A percentile compares a stretch with the other conserved stretches of the same genome.
phyloP scores from a whole-genome alignment of 2,888 invertebrate genomes.

The Agrilus biguttatus region DNA sequence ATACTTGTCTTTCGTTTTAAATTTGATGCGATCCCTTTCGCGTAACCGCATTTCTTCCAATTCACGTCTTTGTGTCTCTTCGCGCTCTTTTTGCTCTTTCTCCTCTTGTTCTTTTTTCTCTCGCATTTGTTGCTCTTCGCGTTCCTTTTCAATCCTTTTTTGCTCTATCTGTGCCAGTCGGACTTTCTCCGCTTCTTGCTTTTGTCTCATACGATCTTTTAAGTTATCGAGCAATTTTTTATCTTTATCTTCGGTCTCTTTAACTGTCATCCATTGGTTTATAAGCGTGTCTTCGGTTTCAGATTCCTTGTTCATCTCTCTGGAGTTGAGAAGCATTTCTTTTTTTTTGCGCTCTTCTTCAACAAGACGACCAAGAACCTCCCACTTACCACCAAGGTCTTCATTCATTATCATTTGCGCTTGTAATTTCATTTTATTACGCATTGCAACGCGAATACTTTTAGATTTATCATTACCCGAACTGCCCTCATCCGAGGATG shows the following conservation, averaged over 20 bases:
- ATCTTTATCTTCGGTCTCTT: conserved; percentile 29
- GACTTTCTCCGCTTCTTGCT: conserved; percentile 33
- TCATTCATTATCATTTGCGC: conserved; percentile 34
- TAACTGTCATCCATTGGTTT: conserved; percentile 38
- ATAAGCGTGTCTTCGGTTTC: conserved; percentile 25
- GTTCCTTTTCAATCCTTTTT: conserved; percentile 26
- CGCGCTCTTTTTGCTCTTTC: conserved; percentile 19
- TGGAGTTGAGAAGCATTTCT: conserved; percentile 6
- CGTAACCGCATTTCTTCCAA: conserved; percentile 24
- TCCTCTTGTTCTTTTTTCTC: conserved; percentile 28
- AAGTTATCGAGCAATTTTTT: conserved; percentile 35
- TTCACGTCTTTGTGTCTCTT: conserved; percentile 19
- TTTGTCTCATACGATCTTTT: conserved; percentile 37
- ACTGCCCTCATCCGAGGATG: conserved; percentile 30
- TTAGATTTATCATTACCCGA: conserved; percentile 35
- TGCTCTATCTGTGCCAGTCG: conserved; percentile 24
- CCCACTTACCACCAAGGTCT: conserved; percentile 30
- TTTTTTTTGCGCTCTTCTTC: conserved; percentile 34
- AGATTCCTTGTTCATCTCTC: conserved; percentile 15
- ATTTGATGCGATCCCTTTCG: conserved; percentile 25
- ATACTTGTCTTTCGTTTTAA: conserved; percentile 29
- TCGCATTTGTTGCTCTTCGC: conserved; percentile 23
- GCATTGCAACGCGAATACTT: conserved; percentile 52
- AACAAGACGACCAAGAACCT: conserved; percentile 30
- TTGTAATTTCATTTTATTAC: conserved; percentile 38